Base-by-base conservation (phyloP, 2,113 vertebrate species). In the Paramormyrops kingsleyae region DNA sequence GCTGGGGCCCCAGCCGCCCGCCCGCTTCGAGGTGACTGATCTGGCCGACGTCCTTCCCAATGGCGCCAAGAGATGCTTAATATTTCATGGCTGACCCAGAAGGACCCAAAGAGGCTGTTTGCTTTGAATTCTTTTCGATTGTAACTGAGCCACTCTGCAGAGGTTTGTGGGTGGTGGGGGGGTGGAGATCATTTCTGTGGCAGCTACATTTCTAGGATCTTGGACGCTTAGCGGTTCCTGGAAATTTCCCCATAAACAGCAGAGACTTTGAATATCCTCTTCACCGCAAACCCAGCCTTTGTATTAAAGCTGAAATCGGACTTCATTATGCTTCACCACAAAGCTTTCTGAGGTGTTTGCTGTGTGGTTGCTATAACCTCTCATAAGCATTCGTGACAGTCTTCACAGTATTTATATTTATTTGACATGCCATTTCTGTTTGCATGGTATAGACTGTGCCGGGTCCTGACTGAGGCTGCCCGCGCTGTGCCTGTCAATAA, bases 31-130 rank as follows among this genome's bases (percentile, higher is more conserved):
- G 9, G 7, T 44, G 19, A 56, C 49, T 5, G 17, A 70, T 17
- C 56, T 15, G 44, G 5, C 59, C 21, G 0, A 21, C 15, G 4
- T 35, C n/a, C 27, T 27, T 87, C 44, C 83, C 13, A 31, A 31
- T 56, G 47, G 50, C 50, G 15, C 27, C 50, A 7, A 35, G 1
- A 53, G 50, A 56, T 56, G 85, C 27, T 87, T 53, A 87, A 87
- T 87, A 87, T 87, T 87, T 87, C 27, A 87, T 35, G 85, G 50
- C 85, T 56, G 85, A 31, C 50, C 85, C 47, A 39, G 85, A 42
- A 87, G 47, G 31, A 56, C 49, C 42, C 44, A 49, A 49, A 35
- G 50, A 87, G 27, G 47, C 10, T n/a, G 27, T 31, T 15, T 52
- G 46, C 49, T 35, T 87, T 47, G n/a, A 52, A 87, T 35, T 52